Evolutionary conservation across 2,888 invertebrate species (phyloP), one percentile per base, ranked within the genome.

Genomic region (Pandemis cinnamomeana): DNA sequence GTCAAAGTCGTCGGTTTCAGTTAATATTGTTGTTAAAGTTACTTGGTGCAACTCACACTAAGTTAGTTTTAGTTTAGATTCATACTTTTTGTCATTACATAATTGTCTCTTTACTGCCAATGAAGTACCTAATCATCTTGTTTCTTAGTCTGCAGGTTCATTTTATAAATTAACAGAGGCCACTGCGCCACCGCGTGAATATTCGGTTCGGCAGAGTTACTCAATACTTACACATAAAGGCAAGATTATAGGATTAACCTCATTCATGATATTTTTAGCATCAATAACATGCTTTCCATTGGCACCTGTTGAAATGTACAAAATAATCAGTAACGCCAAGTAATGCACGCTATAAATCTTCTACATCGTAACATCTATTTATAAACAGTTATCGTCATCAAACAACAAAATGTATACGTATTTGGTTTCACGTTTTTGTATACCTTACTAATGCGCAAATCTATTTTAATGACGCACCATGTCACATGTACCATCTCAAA

Each of bases 381-480:
- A 55, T 55, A 55, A 55, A 55, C 20, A 55, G 58, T 58, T 11
- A n/a, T 11, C 58, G 27, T 58, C 58, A 58, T 5, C 58, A 27
- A 27, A 27, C 58, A 36, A 4, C 20, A 58, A 27, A 58, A 7
- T 8, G 8, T 27, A 58, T 10, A 58, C 27, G 58, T 10, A 11
- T 27, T 58, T 27, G 10, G 11, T 58, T 58, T 15, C 27, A 58
- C 27, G 11, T 58, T 58, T 58, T 60, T 20, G 48, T 15, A 36
- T 66, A 71, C 51, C n/a, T 0, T 27, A 27, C 41, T 36, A n/a
- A n/a, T n/a, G 41, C 48, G 5, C 11, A 7, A 11, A 36, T 62
- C 36, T 63, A 55, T 61, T 71, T 67, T 67, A 27, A 61, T 27
- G 63, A 58, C 41, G 55, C 63, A 51, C 48, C 41, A 6, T 7